Percentiles rank a stretch among this genome's conserved stretches.
phyloP scores from a whole-genome alignment of 2,797 vertebrate species.

The Chloroceryle inda region DNA sequence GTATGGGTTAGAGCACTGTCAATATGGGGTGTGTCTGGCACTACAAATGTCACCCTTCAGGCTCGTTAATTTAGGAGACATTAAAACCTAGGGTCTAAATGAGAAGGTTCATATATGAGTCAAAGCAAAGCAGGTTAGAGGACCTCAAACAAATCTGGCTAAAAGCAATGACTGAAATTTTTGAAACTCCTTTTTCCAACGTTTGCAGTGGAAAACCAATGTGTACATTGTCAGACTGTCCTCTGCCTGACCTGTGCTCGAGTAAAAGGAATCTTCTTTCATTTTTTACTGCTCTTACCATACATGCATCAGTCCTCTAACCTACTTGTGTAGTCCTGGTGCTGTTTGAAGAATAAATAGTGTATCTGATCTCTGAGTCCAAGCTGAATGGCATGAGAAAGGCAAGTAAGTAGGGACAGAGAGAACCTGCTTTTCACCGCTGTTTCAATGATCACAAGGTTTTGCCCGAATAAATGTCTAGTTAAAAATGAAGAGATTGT shows the following conservation, averaged over 20 bases:
- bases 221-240: not conserved
- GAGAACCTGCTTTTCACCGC: not conserved
- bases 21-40: accelerated
- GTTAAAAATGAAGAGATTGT: not conserved
- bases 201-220: not conserved
- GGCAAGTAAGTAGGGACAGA: not conserved
- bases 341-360: constrained; percentile 14
- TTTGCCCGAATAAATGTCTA: not conserved
- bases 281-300: not conserved
- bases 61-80: not conserved
- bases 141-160: not conserved
- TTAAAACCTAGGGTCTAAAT: not conserved
- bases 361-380: not conserved
- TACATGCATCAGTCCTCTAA: not conserved
- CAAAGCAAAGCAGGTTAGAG: not conserved
- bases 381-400: not conserved
- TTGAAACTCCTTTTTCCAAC: not conserved
- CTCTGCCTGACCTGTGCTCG: not conserved
- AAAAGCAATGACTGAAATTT: not conserved
- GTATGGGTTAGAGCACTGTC: no score
- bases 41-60: not conserved
- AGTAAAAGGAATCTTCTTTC: not conserved
- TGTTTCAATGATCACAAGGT: not conserved
- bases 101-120: not conserved
- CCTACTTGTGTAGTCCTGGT: not conserved